Conservation (phyloP, 2,797 vertebrate species). For the Vespertilio murinus region DNA sequence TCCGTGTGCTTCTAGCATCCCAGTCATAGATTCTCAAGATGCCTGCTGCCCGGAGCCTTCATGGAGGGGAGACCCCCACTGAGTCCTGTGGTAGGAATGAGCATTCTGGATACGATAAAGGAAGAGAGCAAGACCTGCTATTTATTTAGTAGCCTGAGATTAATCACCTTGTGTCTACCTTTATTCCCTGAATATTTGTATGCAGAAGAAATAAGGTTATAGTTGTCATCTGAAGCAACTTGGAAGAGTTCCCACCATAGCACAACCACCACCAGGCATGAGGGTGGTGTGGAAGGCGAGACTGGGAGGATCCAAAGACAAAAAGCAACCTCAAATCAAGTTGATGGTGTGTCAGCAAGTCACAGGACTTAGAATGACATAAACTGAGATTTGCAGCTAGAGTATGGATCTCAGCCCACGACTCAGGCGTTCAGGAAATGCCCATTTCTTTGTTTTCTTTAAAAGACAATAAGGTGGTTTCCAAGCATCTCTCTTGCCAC, state of each 20-base stretch:
- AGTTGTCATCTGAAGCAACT: neutral
- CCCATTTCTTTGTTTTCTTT: neutral
- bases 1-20: neutral
- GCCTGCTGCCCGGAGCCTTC: neutral
- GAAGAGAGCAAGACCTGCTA: neutral
- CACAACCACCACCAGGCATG: neutral
- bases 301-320: neutral
- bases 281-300: neutral
- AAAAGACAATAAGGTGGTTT: slow-evolving; percentile 26
- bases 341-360: neutral
- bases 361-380: neutral
- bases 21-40: neutral
- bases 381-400: neutral
- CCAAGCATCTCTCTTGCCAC: neutral
- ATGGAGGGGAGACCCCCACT: neutral
- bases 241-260: neutral
- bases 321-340: neutral
- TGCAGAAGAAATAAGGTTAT: neutral
- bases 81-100: neutral
- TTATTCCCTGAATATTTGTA: neutral
- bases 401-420: neutral
- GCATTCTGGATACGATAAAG: neutral
- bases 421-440: neutral
- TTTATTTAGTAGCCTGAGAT: neutral
- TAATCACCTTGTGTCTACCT: neutral